Percentiles rank a stretch among this genome's conserved stretches.
These are phyloP conservation scores for Diorhabda carinulata DNA, from an alignment of 1,140 invertebrate genomes.

Conservation along the genomic window DNA sequence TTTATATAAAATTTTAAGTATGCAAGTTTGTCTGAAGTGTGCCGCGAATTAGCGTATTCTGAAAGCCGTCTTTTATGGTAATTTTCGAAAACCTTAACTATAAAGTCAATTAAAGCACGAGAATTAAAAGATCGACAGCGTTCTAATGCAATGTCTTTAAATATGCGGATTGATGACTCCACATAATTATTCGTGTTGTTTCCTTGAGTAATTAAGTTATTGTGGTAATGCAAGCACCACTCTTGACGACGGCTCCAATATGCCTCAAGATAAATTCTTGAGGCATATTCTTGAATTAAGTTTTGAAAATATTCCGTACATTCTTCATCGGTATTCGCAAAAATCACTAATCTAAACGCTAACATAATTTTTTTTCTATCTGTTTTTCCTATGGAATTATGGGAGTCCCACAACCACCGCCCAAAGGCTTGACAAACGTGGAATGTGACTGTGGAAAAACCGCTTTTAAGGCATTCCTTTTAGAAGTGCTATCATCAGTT, in stretches of 20 bases:
- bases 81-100: constrained; percentile 17
- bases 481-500: constrained; percentile 9
- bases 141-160: constrained; percentile 19
- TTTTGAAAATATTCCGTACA: background rate
- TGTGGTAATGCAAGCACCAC: background rate
- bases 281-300: background rate
- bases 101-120: constrained; percentile 13
- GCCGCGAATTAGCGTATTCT: constrained; percentile 11
- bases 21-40: constrained; percentile 13
- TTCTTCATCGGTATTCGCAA: constrained; percentile 1
- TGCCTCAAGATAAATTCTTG: background rate
- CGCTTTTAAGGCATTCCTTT: constrained; percentile 15
- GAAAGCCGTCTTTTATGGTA: constrained; percentile 18
- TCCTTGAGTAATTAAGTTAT: constrained; percentile 6
- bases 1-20: background rate
- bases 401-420: constrained; percentile 7
- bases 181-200: constrained; percentile 23
- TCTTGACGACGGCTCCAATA: constrained; percentile 5
- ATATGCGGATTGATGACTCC: constrained; percentile 20
- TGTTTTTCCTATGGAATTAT: constrained; percentile 4
- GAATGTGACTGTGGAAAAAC: constrained; percentile 16
- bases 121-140: constrained; percentile 23
- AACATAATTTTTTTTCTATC: constrained; percentile 10
- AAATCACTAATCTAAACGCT: constrained; percentile 9
- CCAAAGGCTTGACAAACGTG: constrained; percentile 18